phyloP scores from a whole-genome alignment of 2,888 invertebrate genomes.

The Yponomeuta evonymella region DNA sequence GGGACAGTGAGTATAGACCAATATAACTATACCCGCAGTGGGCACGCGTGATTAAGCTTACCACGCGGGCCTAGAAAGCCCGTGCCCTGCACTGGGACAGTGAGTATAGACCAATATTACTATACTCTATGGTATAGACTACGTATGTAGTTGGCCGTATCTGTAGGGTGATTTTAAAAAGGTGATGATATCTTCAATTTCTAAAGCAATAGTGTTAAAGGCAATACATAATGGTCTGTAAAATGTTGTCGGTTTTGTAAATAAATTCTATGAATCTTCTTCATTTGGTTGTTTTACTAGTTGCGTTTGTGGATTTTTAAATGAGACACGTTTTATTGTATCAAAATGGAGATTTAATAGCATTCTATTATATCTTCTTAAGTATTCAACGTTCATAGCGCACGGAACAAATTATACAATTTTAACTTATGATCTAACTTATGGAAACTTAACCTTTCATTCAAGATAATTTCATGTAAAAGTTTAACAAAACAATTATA shows the following conservation, averaged over 20 bases:
- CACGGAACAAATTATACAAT: neutral
- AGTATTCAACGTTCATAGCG: neutral
- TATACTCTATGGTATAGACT: no score
- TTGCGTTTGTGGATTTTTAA: neutral
- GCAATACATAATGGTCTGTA: neutral
- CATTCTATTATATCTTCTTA: neutral
- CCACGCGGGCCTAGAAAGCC: no score
- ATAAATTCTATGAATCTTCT: conserved; percentile 4
- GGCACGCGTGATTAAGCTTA: no score
- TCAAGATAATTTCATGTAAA: neutral
- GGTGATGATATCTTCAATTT: neutral
- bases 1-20: no score
- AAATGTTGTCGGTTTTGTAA: neutral
- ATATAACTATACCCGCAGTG: no score
- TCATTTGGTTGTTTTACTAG: neutral
- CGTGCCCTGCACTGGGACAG: no score
- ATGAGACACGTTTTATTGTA: neutral
- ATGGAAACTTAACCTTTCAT: neutral
- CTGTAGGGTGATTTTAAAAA: neutral
- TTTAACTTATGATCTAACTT: neutral
- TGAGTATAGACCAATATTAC: no score
- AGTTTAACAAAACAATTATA: neutral
- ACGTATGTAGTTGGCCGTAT: no score
- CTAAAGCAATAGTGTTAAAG: conserved; percentile 6
- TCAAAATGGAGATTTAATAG: neutral